Evolutionary conservation across 2,113 vertebrate species (phyloP).

Genomic region (Plestiodon gilberti): DNA sequence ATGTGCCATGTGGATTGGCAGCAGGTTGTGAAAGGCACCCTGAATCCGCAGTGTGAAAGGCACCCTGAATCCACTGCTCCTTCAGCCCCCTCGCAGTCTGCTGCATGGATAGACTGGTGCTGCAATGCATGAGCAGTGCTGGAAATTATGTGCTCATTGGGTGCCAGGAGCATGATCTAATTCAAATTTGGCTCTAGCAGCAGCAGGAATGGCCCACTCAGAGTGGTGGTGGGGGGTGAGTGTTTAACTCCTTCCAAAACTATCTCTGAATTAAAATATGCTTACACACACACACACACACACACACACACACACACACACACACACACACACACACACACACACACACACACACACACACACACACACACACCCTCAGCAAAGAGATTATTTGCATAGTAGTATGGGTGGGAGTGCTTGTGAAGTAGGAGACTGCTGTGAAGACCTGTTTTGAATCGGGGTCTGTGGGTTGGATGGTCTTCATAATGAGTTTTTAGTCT

Average conservation of each 20-base stretch:
- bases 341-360: too few relatives aligned
- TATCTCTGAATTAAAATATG: too few relatives aligned
- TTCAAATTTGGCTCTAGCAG: not conserved
- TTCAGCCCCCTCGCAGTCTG: not conserved
- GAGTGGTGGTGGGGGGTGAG: not conserved
- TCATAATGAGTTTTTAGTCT: constrained; percentile 44
- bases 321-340: too few relatives aligned
- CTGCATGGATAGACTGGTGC: not conserved
- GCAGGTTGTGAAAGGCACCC: too few relatives aligned
- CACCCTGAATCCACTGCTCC: not conserved
- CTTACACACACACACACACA: too few relatives aligned
- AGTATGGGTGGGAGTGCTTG: not conserved
- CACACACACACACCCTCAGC: too few relatives aligned
- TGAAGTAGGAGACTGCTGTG: not conserved
- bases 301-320: too few relatives aligned
- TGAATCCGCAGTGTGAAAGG: too few relatives aligned
- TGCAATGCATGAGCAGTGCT: too few relatives aligned
- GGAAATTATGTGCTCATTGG: not conserved
- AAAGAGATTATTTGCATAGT: not conserved
- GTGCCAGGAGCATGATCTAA: not conserved
- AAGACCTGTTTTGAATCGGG: constrained; percentile 28
- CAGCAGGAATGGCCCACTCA: not conserved
- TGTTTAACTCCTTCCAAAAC: too few relatives aligned
- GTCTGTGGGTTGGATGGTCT: constrained; percentile 51
- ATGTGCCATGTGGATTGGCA: too few relatives aligned